Percentiles rank a stretch among this genome's conserved stretches.
phyloP scores from a whole-genome alignment of 2,113 vertebrate genomes.

The Amphiprion percula region DNA sequence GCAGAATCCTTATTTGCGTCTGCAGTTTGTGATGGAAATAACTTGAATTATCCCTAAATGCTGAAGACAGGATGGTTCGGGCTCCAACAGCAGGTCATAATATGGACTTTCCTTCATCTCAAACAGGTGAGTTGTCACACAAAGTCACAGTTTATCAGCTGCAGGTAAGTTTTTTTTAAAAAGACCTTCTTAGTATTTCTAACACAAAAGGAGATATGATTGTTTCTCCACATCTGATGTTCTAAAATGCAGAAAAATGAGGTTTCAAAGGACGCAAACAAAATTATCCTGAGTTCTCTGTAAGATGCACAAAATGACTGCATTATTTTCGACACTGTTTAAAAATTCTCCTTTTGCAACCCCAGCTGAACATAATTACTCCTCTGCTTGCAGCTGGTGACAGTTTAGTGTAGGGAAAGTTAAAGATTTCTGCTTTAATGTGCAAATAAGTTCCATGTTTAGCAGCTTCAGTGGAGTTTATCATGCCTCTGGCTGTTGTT shows the following conservation, averaged over 20 bases:
- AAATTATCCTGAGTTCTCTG: not conserved
- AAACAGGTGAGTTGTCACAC: too few species aligned
- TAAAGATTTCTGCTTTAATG: slow-evolving; percentile 19
- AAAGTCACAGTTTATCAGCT: too few species aligned
- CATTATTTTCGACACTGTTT: not conserved
- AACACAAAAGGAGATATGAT: not conserved
- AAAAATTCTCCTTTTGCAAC: not conserved
- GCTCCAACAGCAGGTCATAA: too few species aligned
- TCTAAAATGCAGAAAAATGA: not conserved
- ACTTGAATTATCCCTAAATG: too few species aligned
- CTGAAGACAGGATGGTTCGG: too few species aligned
- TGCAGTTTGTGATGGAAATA: too few species aligned
- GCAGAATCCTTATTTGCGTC: too few species aligned
- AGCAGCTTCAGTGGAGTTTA: not conserved
- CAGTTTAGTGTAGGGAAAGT: not conserved
- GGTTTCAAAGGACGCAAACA: not conserved
- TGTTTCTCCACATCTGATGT: not conserved
- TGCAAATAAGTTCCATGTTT: slow-evolving; percentile 9
- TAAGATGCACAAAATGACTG: not conserved
- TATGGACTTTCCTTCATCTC: too few species aligned
- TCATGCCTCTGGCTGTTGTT: not conserved
- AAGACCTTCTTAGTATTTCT: too few species aligned
- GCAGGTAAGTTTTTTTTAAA: too few species aligned
- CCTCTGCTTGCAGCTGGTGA: not conserved
- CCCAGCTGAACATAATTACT: not conserved